Base-by-base conservation (phyloP, 2,888 invertebrate species). In the Melinopterus prodromus region DNA sequence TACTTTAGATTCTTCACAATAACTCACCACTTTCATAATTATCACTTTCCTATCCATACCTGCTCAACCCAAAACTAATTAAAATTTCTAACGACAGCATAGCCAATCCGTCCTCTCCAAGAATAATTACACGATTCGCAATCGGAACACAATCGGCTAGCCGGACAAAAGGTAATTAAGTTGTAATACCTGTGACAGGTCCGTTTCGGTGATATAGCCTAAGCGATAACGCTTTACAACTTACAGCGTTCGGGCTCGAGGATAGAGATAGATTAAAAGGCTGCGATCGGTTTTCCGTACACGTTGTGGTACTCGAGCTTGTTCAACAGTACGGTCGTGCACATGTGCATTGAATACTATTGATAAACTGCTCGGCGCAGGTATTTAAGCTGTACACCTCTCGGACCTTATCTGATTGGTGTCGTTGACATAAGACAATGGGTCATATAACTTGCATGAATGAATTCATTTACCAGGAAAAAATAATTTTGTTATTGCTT, bases 141-240 rank as follows among this genome's bases (percentile, higher is more conserved):
- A 53, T 53, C 53, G 53, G 53, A 12, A 53, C 53, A 53, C 53
- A 53, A 53, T 53, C 53, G 53, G 53, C 3, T 53, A 2, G 7
- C 53, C 53, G 53, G 12, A 53, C 53, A 53, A 53, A 53, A 53
- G 53, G 53, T 53, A 53, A 53, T 53, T 53, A 53, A 53, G 53
- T 53, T 53, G 53, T 53, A 53, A 53, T 53, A 53, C 53, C 53
- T 53, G 53, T 53, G 53, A 53, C 53, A 53, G 53, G 53, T 53
- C 53, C 53, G 53, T 53, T 53, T 53, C 53, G 53, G 53, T 53
- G 53, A 53, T 53, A 53, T 12, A 53, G 53, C 53, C 53, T 53
- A 53, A 53, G 53, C 53, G 53, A 53, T 53, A 53, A 53, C 53
- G 53, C 53, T 53, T 53, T 53, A 53, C 53, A 53, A 53, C 53